These are phyloP conservation scores for Drosophila fungiperda DNA, from an alignment of 2,888 invertebrate genomes.

Conservation along the genomic window DNA sequence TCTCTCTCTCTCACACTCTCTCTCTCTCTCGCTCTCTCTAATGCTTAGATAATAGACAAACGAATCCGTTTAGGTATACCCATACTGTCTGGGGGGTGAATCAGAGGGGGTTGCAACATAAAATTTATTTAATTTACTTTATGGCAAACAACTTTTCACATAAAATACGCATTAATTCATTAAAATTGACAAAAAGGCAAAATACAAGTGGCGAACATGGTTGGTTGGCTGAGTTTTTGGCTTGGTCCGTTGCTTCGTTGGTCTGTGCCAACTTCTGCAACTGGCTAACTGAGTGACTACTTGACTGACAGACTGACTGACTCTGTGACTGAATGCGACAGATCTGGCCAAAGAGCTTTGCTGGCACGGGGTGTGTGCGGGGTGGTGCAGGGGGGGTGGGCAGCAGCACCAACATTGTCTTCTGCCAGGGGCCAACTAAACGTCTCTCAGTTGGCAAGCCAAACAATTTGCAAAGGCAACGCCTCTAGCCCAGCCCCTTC, in stretches of 20 bases:
- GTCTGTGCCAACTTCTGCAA: slow-evolving; percentile 53
- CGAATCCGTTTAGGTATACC: slow-evolving; percentile 13
- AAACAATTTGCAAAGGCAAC: slow-evolving; percentile 65
- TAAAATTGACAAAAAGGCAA: slow-evolving; percentile 80
- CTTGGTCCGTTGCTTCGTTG: slow-evolving; percentile 39
- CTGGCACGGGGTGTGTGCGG: neutral
- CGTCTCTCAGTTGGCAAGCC: slow-evolving; percentile 68
- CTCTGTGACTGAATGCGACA: slow-evolving; percentile 29
- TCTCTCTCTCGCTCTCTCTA: slow-evolving; percentile 35
- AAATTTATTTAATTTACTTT: slow-evolving; percentile 78
- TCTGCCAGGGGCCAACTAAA: slow-evolving; percentile 70
- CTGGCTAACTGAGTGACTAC: slow-evolving; percentile 36
- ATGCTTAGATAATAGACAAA: slow-evolving; percentile 75
- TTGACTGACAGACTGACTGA: slow-evolving; percentile 31
- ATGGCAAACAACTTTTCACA: slow-evolving; percentile 71
- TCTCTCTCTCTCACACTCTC: slow-evolving; percentile 28
- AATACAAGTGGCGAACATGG: slow-evolving; percentile 69
- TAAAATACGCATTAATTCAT: slow-evolving; percentile 81
- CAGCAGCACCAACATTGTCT: slow-evolving; percentile 53
- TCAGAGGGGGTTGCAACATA: slow-evolving; percentile 42
- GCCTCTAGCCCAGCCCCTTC: neutral
- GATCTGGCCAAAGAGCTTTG: slow-evolving; percentile 1
- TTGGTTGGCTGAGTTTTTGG: slow-evolving; percentile 57
- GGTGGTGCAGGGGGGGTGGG: too few species aligned
- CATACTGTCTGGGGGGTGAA: neutral